Percentiles rank a stretch among this genome's conserved stretches.
Evolutionary conservation across 2,888 invertebrate genomes (phyloP).

Genomic region (Philhelius pedissequus): DNA sequence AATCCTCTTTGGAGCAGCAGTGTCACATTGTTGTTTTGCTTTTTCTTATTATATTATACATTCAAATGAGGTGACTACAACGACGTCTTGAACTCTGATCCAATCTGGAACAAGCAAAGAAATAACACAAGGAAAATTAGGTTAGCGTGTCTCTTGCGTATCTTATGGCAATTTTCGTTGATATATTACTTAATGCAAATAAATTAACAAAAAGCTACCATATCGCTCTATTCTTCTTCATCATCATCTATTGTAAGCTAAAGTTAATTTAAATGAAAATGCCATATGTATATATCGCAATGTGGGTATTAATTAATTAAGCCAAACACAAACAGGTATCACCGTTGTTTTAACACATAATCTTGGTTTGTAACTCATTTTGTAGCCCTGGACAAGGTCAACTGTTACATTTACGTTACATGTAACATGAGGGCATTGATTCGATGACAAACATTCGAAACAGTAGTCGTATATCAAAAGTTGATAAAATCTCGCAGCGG

Average conservation of each 20-base stretch:
- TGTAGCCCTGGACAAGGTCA: constrained; percentile 38
- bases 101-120: not conserved
- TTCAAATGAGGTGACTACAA: constrained; percentile 45
- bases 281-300: constrained; percentile 20
- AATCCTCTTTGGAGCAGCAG: constrained; percentile 15
- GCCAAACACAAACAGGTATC: not conserved
- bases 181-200: constrained; percentile 34
- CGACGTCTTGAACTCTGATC: not conserved
- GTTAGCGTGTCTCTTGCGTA: constrained; percentile 61
- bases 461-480: not conserved
- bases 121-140: constrained; percentile 27
- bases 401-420: not conserved
- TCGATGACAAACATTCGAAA: not conserved
- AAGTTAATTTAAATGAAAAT: constrained; percentile 41
- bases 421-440: constrained; percentile 17
- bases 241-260: constrained; percentile 5
- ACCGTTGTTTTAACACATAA: constrained; percentile 36
- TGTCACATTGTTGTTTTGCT: not conserved
- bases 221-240: too few species aligned
- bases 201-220: not conserved
- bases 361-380: not conserved
- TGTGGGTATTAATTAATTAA: constrained; percentile 34
- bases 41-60: too few species aligned
- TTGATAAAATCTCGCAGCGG: not conserved
- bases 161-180: not conserved